Evolutionary conservation across 1,140 invertebrate species (phyloP).

Genomic region (Scylla paramamosain): DNA sequence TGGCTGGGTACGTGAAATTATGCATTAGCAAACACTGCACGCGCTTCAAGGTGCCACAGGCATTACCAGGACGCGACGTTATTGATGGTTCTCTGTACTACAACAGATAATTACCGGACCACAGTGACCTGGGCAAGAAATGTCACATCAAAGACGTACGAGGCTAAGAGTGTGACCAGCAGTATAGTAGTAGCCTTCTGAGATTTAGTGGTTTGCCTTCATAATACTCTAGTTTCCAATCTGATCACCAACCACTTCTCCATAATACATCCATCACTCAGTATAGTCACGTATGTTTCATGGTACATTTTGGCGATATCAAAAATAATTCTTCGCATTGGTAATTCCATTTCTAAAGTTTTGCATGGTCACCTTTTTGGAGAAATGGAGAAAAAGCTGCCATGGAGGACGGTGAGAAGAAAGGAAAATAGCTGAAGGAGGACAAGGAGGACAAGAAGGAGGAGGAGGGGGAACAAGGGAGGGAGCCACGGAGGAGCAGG

Average conservation of each 20-base stretch:
- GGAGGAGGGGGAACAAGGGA: background rate
- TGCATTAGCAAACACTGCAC: background rate
- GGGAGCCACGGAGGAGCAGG: background rate
- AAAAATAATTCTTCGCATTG: background rate
- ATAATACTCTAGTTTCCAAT: slow-evolving; percentile 2
- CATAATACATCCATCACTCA: background rate
- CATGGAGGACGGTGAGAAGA: background rate
- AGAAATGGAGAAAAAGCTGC: background rate
- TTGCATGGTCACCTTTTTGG: background rate
- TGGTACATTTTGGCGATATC: background rate
- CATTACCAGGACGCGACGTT: background rate
- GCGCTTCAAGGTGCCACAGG: background rate
- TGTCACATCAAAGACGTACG: background rate
- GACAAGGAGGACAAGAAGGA: background rate
- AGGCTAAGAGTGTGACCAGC: background rate
- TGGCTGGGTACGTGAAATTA: slow-evolving; percentile 21
- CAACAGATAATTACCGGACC: background rate
- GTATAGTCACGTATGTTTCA: background rate
- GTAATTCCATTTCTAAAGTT: background rate
- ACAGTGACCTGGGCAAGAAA: background rate
- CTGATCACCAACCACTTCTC: background rate
- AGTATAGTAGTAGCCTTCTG: background rate
- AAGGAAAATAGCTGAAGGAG: background rate
- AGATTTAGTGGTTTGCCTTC: background rate
- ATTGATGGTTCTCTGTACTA: background rate